phyloP scores from a whole-genome alignment of 2,888 invertebrate genomes.

The Melanotus villosus region DNA sequence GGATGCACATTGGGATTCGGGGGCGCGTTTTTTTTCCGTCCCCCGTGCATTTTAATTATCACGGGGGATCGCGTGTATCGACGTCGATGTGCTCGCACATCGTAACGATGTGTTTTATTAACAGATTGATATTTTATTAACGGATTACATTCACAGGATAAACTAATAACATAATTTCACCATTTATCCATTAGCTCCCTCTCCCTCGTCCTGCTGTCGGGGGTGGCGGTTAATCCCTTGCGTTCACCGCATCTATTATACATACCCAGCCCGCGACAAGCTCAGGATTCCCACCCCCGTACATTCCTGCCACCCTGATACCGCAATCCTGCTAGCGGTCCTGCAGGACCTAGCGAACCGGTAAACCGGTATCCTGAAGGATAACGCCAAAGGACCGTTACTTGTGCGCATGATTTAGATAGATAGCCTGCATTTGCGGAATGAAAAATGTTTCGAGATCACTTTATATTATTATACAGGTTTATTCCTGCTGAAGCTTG shows the following conservation, averaged over 20 bases:
- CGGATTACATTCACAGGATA: slow-evolving; percentile 51
- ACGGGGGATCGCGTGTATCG: background rate
- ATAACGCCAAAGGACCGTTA: slow-evolving; percentile 39
- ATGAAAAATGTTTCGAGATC: slow-evolving; percentile 41
- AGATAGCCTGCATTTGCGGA: slow-evolving; percentile 38
- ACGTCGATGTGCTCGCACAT: background rate
- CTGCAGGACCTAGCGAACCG: slow-evolving; percentile 56
- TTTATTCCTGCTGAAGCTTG: slow-evolving; percentile 34
- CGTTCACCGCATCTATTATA: slow-evolving; percentile 60
- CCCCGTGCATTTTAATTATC: slow-evolving; percentile 13
- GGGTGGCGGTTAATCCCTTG: slow-evolving; percentile 50
- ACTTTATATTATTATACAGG: slow-evolving; percentile 40
- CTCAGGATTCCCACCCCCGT: slow-evolving; percentile 52
- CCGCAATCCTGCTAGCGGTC: slow-evolving; percentile 57
- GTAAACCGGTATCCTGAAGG: slow-evolving; percentile 46
- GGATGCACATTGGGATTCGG: background rate
- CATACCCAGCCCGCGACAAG: slow-evolving; percentile 56
- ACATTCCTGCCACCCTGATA: slow-evolving; percentile 57
- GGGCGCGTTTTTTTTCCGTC: background rate
- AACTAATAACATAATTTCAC: slow-evolving; percentile 62
- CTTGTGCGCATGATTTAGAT: slow-evolving; percentile 47
- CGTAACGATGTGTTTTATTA: slow-evolving; percentile 40
- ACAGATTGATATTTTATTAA: slow-evolving; percentile 48
- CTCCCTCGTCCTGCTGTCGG: slow-evolving; percentile 36
- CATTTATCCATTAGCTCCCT: slow-evolving; percentile 57